Conservation (phyloP, 2,113 vertebrate species). For the Phalacrocorax aristotelis region DNA sequence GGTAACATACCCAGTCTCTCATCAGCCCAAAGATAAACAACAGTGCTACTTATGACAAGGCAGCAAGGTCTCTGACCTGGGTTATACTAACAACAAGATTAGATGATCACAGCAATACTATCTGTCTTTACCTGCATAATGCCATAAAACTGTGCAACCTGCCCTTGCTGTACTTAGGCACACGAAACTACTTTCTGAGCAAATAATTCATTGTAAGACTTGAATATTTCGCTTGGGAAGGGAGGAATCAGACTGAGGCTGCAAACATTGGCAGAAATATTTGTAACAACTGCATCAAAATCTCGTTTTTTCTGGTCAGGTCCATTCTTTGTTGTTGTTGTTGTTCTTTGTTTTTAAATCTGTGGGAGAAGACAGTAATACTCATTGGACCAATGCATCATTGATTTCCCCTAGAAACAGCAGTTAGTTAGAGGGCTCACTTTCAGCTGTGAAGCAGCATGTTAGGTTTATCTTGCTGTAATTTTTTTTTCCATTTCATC, state of each 20-base stretch:
- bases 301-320: background rate
- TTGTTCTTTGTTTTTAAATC: background rate
- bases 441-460: conserved; percentile 20
- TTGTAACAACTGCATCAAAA: conserved; percentile 5
- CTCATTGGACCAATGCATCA: background rate
- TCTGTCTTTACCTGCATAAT: background rate
- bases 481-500: background rate
- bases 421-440: background rate
- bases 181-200: background rate
- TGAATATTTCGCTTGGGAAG: background rate
- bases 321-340: background rate
- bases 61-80: background rate
- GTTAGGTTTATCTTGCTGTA: conserved; percentile 16
- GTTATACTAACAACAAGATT: background rate
- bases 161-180: background rate
- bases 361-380: background rate
- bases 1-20: background rate
- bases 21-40: background rate
- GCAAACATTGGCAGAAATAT: background rate
- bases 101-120: background rate
- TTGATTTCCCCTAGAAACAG: background rate
- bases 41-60: background rate
- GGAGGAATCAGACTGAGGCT: background rate
- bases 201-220: background rate
- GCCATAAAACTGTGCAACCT: background rate